Conservation (phyloP, 2,113 vertebrate genomes). For the Dryoscopus gambensis region DNA sequence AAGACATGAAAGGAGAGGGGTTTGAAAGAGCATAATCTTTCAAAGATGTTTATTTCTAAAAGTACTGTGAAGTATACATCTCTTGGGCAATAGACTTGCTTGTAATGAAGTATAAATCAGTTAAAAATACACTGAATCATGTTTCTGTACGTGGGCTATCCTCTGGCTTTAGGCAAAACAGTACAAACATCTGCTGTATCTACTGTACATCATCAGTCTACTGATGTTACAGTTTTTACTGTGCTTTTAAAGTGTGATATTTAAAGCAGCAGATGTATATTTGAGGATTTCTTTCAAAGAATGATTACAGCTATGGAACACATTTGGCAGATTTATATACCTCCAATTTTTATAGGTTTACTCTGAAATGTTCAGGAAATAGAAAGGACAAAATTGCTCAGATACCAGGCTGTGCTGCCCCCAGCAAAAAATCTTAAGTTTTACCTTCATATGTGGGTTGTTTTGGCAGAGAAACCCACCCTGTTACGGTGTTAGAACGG, state of each 20-base stretch:
- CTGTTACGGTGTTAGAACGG: too few species aligned
- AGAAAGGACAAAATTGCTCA: background rate
- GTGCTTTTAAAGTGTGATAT: background rate
- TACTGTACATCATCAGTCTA: background rate
- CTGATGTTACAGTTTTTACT: background rate
- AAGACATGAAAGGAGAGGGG: background rate
- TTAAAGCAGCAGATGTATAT: background rate
- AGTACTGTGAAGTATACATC: background rate
- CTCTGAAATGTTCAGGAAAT: background rate
- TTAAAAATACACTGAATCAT: constrained; percentile 42
- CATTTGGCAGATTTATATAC: background rate
- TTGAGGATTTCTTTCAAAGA: background rate
- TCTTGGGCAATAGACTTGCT: constrained; percentile 20
- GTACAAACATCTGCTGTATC: constrained; percentile 10
- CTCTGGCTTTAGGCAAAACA: constrained; percentile 34
- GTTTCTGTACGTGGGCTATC: constrained; percentile 3
- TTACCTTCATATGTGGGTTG: background rate
- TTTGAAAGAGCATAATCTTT: constrained; percentile 1
- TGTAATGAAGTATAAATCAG: constrained; percentile 61
- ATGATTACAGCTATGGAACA: background rate
- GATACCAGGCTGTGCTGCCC: background rate
- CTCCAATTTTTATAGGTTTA: background rate
- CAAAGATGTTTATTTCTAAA: constrained; percentile 40
- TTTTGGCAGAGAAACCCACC: background rate
- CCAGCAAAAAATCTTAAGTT: background rate